phyloP scores from a whole-genome alignment of 1,140 invertebrate genomes.

The Drosophila sp. region DNA sequence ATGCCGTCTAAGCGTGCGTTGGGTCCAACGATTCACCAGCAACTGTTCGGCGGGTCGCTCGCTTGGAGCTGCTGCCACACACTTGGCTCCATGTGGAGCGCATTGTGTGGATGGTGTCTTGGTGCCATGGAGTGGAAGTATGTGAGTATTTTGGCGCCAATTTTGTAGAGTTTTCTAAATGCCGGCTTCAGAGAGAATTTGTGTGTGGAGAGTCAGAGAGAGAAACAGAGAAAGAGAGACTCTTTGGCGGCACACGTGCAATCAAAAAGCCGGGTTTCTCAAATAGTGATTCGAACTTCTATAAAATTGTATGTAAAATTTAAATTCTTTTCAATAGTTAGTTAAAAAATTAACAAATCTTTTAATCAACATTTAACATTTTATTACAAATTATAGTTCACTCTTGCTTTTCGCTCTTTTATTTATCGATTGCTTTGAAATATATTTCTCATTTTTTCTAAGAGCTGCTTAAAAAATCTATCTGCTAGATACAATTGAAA shows the following conservation, averaged over 20 bases:
- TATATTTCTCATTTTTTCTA: not conserved
- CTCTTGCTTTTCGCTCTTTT: too few species aligned
- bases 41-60: conserved; percentile 45
- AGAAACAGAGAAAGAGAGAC: not conserved
- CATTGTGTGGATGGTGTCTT: conserved; percentile 48
- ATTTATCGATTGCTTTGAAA: conserved; percentile 1
- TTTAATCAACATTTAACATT: too few species aligned
- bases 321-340: too few species aligned
- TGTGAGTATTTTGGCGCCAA: conserved; percentile 64
- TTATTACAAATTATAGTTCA: too few species aligned
- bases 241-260: conserved; percentile 6
- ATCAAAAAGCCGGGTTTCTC: conserved; percentile 24
- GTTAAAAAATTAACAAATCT: too few species aligned
- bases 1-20: conserved; percentile 52
- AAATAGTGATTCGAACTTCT: too few species aligned
- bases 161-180: conserved; percentile 54
- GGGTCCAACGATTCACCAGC: conserved; percentile 65
- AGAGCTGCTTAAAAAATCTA: not conserved
- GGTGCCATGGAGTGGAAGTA: conserved; percentile 14
- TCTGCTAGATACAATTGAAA: not conserved
- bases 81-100: conserved; percentile 56
- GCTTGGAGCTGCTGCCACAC: conserved; percentile 41
- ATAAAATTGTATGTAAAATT: too few species aligned
- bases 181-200: conserved; percentile 44
- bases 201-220: conserved; percentile 20